Evolutionary conservation across 1,140 invertebrate genomes (phyloP), one percentile per base, ranked within the genome.

Genomic region (Episyrphus balteatus): DNA sequence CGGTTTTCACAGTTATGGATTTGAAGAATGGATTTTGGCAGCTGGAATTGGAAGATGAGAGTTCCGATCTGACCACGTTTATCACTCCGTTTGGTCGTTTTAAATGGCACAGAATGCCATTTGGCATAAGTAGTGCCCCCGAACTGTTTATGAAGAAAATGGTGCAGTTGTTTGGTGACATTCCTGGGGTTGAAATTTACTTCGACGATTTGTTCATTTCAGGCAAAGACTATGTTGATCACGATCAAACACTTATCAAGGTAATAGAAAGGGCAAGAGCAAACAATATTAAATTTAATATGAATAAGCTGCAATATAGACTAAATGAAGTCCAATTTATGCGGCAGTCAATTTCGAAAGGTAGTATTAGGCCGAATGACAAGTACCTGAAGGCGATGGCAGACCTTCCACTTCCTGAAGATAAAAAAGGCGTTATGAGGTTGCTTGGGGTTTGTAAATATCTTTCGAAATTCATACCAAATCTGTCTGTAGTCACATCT

Each of bases 91-190:
- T 53, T 45, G 47, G 46, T 15, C 12, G 46, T 31, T 48, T 19
- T 42, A 21, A 55, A 21, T 74, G 68, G 46, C 59, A 51, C 8
- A 52, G 66, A 5, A 66, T 74, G 61, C 61, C 69, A 1, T 69
- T 73, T 55, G 70, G 71, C 2, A 47, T 73, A 5, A 46, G 46
- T 9, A 59, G 65, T 41, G 57, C 55, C 36, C 52, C 56, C 13
- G 66, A 66, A 47, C 47, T 61, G 2, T 72, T 70, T 49, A 59
- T 66, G 46, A 48, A 45, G 21, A 18, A 2, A 10, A 47, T 47
- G 37, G 44, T 41, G 11, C 30, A 55, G 46, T 30, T 55, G 10
- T 61, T 66, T 53, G 45, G 52, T 19, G 53, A 54, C 33, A 53
- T 62, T 19, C 26, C 41, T 14, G 55, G 53, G 15, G 52, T 62